These are phyloP conservation scores for Plectropomus leopardus DNA, from an alignment of 2,113 vertebrate species.

Conservation along the genomic window DNA sequence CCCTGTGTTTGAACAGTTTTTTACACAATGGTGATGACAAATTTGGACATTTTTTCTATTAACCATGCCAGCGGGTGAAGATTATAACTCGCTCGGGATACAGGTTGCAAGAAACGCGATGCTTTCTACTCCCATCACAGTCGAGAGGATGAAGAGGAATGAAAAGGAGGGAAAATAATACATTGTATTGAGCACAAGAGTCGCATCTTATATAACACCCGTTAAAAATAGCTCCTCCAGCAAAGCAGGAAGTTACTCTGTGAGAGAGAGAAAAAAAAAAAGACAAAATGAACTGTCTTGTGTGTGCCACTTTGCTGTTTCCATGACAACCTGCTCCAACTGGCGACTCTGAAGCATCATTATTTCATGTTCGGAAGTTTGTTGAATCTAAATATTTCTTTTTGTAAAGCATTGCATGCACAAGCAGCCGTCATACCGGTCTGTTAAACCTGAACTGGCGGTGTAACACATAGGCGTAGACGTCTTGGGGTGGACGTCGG, in stretches of 20 bases:
- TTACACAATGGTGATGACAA: conserved; percentile 4
- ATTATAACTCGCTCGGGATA: not conserved
- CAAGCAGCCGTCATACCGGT: not conserved
- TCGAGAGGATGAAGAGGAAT: conserved; percentile 35
- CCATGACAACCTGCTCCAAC: conserved; percentile 82
- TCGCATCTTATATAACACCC: conserved; percentile 79
- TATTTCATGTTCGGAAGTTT: conserved; percentile 52
- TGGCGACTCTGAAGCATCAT: conserved; percentile 58
- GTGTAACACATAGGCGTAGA: no score
- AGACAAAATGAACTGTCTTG: conserved; percentile 69
- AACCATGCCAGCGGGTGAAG: not conserved
- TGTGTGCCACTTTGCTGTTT: conserved; percentile 82
- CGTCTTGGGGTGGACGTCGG: no score
- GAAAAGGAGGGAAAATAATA: conserved; percentile 43
- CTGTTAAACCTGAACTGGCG: not conserved
- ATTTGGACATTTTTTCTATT: conserved; percentile 55
- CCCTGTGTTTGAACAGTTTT: not conserved
- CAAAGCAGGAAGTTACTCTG: conserved; percentile 72
- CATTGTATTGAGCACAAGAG: conserved; percentile 56
- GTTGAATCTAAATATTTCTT: conserved; percentile 12
- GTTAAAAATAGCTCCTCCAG: conserved; percentile 81
- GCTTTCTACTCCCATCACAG: conserved; percentile 32
- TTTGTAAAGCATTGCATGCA: not conserved
- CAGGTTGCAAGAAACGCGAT: not conserved
- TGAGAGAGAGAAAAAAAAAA: conserved; percentile 29